phyloP scores from a whole-genome alignment of 2,888 invertebrate genomes.

The Erebia epiphron region DNA sequence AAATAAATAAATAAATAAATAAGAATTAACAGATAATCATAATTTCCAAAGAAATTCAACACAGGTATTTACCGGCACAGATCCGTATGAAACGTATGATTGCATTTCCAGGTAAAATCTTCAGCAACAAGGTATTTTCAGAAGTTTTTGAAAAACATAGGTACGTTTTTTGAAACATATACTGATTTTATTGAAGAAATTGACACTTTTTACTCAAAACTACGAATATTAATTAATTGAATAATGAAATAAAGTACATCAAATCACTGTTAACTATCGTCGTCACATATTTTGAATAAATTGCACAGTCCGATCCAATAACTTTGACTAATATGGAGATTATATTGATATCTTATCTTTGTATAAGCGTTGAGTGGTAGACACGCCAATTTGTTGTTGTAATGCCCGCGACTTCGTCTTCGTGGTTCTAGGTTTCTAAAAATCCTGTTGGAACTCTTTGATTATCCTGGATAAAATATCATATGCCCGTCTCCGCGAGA shows the following conservation, averaged over 20 bases:
- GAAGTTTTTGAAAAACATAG: not conserved
- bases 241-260: not conserved
- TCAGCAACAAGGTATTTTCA: too few species aligned
- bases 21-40: conserved; percentile 5
- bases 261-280: not conserved
- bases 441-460: too few species aligned
- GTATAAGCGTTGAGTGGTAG: not conserved
- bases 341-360: conserved; percentile 15
- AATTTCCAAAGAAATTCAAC: conserved; percentile 21
- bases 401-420: too few species aligned
- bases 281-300: not conserved
- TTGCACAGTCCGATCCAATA: not conserved
- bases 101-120: conserved; percentile 14
- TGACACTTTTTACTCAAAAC: conserved; percentile 1
- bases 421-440: too few species aligned
- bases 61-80: conserved; percentile 28
- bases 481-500: too few species aligned
- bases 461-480: too few species aligned
- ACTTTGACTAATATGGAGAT: conserved; percentile 6
- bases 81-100: conserved; percentile 23
- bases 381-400: not conserved
- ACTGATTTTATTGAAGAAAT: not conserved
- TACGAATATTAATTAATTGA: not conserved
- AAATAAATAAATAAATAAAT: too few species aligned
- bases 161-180: too few species aligned